Evolutionary conservation across 2,113 vertebrate species (phyloP), one percentile per base, ranked within the genome.

Genomic region (Probosciger aterrimus): DNA sequence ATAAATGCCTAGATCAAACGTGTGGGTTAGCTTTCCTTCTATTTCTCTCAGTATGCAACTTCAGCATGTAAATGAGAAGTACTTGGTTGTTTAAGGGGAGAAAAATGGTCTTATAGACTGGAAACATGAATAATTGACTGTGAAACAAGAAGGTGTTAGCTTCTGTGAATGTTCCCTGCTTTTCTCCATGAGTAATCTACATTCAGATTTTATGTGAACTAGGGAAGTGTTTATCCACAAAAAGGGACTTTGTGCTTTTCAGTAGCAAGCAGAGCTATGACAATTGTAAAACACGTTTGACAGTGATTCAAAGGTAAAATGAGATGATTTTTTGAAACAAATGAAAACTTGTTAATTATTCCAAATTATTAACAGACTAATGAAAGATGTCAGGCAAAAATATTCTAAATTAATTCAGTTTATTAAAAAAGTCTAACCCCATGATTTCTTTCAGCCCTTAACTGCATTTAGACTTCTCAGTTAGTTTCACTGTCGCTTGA

Each of bases 91-190:
- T 96, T 96, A 94, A 95, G 92, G 95, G 67, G 90, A 96, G 74
- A 82, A 88, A 97, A 97, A 94, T 86, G 67, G 95, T 91, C 93
- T 95, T 94, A 95, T 90, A 98, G 97, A 97, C 95, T 95, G 95
- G 89, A 97, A 96, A 79, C 71, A 84, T 97, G 96, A 97, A 98
- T 97, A 97, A 97, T 96, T 97, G 96, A 96, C 95, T 86, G 86
- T 94, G 98, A 94, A 97, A 97, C 90, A 95, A 97, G 96, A 96
- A 92, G 93, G 90, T 92, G 96, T 95, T 97, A 94, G 96, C 94
- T 96, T 74, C 92, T 85, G 65, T 79, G 70, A 69, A 75, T 62
- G 49, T 82, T 96, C 95, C 93, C 71, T 43, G 81, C 82, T 91
- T 95, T 92, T 62, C 81, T 97, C 82, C 88, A 15, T 78, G 96